phyloP scores from a whole-genome alignment of 1,140 invertebrate species.

The Lasioglossum albipes region DNA sequence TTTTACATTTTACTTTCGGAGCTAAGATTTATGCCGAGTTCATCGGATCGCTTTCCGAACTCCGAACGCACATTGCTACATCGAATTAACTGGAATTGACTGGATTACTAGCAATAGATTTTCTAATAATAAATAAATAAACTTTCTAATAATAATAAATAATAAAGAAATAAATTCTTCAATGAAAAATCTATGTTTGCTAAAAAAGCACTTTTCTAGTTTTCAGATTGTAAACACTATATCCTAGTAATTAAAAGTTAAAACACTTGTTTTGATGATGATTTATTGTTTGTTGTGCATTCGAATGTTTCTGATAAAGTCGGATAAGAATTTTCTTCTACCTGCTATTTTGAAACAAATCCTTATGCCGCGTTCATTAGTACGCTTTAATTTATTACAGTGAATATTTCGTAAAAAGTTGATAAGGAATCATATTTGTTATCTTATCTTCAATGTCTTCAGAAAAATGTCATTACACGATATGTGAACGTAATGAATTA shows the following conservation, averaged over 20 bases:
- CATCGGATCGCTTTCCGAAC: neutral
- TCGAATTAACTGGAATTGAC: no score
- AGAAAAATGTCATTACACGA: neutral
- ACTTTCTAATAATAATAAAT: no score
- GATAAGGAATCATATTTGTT: neutral
- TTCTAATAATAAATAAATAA: no score
- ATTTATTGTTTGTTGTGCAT: neutral
- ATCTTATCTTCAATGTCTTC: neutral
- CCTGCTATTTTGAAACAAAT: neutral
- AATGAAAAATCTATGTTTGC: no score
- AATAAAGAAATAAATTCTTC: no score
- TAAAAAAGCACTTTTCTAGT: no score
- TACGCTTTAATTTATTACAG: neutral
- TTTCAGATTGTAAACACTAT: no score
- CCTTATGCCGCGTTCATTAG: constrained; percentile 12
- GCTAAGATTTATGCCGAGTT: constrained; percentile 22
- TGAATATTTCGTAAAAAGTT: neutral
- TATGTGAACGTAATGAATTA: neutral
- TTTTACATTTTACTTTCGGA: constrained; percentile 4
- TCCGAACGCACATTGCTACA: no score
- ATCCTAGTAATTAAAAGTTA: neutral
- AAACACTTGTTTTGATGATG: neutral
- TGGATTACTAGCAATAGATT: no score
- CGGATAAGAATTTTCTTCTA: neutral
- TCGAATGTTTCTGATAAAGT: neutral